Evolutionary conservation across 2,888 invertebrate species (phyloP).

Genomic region (Taenaris catops): DNA sequence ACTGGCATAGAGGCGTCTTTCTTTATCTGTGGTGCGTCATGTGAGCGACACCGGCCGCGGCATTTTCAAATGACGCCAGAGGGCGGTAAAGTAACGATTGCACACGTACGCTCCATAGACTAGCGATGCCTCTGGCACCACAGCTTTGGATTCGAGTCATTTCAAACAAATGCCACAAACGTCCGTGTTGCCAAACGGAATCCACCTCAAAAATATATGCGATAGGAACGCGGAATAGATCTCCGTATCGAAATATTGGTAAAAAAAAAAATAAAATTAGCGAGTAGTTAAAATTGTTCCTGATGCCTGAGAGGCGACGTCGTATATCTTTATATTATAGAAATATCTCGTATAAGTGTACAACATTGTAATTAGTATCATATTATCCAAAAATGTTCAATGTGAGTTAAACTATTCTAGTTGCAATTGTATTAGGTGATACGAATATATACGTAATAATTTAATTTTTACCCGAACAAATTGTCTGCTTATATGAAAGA

Average conservation of each 20-base stretch:
- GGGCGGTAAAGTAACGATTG: too few species aligned
- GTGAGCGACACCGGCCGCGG: too few species aligned
- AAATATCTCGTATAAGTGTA: slow-evolving; percentile 62
- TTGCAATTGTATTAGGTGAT: slow-evolving; percentile 78
- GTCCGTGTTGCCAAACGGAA: slow-evolving; percentile 19
- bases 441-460: slow-evolving; percentile 77
- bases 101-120: too few species aligned
- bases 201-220: slow-evolving; percentile 50
- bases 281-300: slow-evolving; percentile 78
- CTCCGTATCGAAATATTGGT: slow-evolving; percentile 62
- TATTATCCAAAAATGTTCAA: slow-evolving; percentile 78
- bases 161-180: slow-evolving; percentile 16
- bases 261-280: slow-evolving; percentile 57
- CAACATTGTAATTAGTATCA: slow-evolving; percentile 60
- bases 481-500: slow-evolving; percentile 75
- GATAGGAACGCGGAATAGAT: slow-evolving; percentile 63
- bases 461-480: slow-evolving; percentile 76
- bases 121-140: too few species aligned
- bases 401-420: slow-evolving; percentile 77
- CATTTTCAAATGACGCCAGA: too few species aligned
- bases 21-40: too few species aligned
- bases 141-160: too few species aligned
- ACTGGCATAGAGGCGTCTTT: too few species aligned
- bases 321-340: slow-evolving; percentile 64
- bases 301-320: slow-evolving; percentile 75